A percentile compares a stretch with the other conserved stretches of the same genome.
phyloP scores from a whole-genome alignment of 2,888 invertebrate species.

The Fabriciana adippe region DNA sequence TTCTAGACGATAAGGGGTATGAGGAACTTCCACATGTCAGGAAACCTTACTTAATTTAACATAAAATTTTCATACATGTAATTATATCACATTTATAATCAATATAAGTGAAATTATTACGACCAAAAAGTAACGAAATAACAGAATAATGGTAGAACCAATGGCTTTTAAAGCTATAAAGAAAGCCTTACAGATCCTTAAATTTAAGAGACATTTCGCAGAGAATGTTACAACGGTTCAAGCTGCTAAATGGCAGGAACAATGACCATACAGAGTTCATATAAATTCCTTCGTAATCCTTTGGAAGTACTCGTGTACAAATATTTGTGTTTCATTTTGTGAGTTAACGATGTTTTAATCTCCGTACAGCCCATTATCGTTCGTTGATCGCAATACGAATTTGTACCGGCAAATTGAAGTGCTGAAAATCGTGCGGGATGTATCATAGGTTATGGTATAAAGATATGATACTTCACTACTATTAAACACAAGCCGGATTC shows the following conservation, averaged over 20 bases:
- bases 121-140: background rate
- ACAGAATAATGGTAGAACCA: background rate
- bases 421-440: background rate
- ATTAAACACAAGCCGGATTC: too few species aligned
- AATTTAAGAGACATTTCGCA: slow-evolving; percentile 9
- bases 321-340: slow-evolving; percentile 19
- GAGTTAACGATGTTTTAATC: slow-evolving; percentile 23
- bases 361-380: slow-evolving; percentile 16
- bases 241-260: slow-evolving; percentile 2
- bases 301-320: slow-evolving; percentile 18
- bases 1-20: too few species aligned
- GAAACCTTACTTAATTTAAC: too few species aligned
- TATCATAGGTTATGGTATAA: too few species aligned
- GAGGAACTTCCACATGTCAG: too few species aligned
- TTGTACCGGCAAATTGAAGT: slow-evolving; percentile 18
- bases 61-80: too few species aligned
- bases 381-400: slow-evolving; percentile 16
- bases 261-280: slow-evolving; percentile 7
- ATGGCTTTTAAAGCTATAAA: background rate
- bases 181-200: background rate
- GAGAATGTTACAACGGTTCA: background rate
- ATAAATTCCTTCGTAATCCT: slow-evolving; percentile 18
- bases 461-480: too few species aligned
- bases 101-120: too few species aligned
- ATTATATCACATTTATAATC: too few species aligned